Base-by-base conservation (phyloP, 2,888 invertebrate genomes). In the Scaptomyza caliginosa region DNA sequence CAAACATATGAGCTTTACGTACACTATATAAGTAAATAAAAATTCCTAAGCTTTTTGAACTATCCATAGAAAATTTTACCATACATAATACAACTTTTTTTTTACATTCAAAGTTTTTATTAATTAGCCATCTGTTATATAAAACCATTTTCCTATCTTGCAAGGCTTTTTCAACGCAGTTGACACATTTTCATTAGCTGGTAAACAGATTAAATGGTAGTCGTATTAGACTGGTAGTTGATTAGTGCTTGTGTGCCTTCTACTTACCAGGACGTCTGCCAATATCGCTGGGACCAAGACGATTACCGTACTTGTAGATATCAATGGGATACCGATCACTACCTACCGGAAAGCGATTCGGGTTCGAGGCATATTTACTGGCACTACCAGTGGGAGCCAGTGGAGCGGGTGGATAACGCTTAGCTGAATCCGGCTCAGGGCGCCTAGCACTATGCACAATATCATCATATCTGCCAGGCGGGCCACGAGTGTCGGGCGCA, bases 301-400 rank as follows among this genome's bases (percentile, higher is more conserved):
- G 92, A 82, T 93, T 93, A 28, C 93, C 93, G 72, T 91, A 92
- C 65, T 92, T 92, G 67, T 90, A 91, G 62, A 91, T 91, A 52
- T 90, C 90, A 26, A 90, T 75, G 24, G 93, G 93, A 86, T 91
- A 92, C 42, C 92, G 91, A 66, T 92, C 92, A 16, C 86, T 90
- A 60, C 92, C 92, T 71, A 91, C 92, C 55, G 94, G 93, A 76
- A 93, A 93, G 26, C 93, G 92, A 79, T 93, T 93, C 1, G 90
- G 88, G 5, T 91, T 91, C 4, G 91, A 86, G 3, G 93, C 93
- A 71, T 93, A 93, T 83, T 93, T 92, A 72, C 92, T 93, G 34
- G 91, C 85, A 30, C 89, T 78, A 17, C 91, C 91, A 24, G 93
- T 92, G 17, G 89, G 88, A 42, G 79, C 81, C 16, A 92, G 88